A percentile compares a stretch with the other conserved stretches of the same genome.
phyloP scores from a whole-genome alignment of 2,888 invertebrate species.

The Metalampra italica region DNA sequence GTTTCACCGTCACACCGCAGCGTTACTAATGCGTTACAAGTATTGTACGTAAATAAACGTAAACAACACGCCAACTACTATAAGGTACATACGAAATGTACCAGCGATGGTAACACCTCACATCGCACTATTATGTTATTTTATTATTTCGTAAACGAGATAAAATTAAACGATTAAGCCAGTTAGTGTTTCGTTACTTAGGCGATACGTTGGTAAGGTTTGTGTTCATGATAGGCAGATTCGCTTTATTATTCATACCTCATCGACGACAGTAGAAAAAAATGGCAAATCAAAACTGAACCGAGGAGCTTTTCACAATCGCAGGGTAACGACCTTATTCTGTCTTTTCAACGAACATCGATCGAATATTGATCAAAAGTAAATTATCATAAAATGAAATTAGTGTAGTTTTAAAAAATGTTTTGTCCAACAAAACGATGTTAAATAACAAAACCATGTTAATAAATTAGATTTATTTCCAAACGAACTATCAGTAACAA shows the following conservation, averaged over 20 bases:
- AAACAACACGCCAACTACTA: not conserved
- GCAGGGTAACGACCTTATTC: not conserved
- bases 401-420: too few species aligned
- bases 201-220: slow-evolving; percentile 29
- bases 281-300: slow-evolving; percentile 30
- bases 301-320: not conserved
- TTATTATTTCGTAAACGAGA: slow-evolving; percentile 7
- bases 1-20: not conserved
- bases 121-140: slow-evolving; percentile 1
- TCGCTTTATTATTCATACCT: slow-evolving; percentile 20
- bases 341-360: too few species aligned
- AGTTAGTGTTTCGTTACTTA: slow-evolving; percentile 28
- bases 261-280: slow-evolving; percentile 23
- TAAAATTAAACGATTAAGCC: slow-evolving; percentile 17
- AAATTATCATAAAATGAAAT: too few species aligned
- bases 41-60: not conserved
- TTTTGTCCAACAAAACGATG: too few species aligned
- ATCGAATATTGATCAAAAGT: too few species aligned
- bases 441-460: too few species aligned
- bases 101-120: slow-evolving; percentile 22
- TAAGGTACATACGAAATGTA: not conserved
- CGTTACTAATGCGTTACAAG: not conserved
- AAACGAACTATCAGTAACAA: too few species aligned
- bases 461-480: too few species aligned
- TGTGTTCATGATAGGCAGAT: slow-evolving; percentile 41